Evolutionary conservation across 2,888 invertebrate genomes (phyloP), one percentile per base, ranked within the genome.

Genomic region (Drosophila niveifrons): DNA sequence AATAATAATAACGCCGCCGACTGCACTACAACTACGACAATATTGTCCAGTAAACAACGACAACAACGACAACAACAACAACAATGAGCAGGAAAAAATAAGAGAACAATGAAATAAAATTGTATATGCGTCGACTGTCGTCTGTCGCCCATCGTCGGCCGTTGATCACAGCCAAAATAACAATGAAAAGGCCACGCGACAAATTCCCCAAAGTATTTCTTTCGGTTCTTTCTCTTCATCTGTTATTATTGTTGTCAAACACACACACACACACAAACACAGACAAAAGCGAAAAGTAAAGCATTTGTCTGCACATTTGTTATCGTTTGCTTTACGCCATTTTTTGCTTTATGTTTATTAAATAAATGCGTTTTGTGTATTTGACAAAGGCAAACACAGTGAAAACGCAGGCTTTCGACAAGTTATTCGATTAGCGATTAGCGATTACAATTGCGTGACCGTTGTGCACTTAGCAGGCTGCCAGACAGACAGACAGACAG

Each of bases 171-270:
- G 73, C 47, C 17, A 44, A 56, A 59, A 59, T 44, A 65, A 66
- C 74, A 78, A 72, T 78, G 66, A 61, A 78, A 57, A 58, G 59
- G 55, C 53, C 66, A 72, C 46, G 66, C 78, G 48, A 66, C 58
- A 59, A 73, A 56, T 57, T 66, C 78, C 61, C 61, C 46, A 66
- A 53, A 50, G 78, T 66, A 53, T 36, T 57, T 36, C 44, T 17
- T 34, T 34, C 1, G 10, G 31, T 28, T 13, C 46, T 29, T 50
- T 36, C 31, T 48, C 36, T 17, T 47, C 34, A 34, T 53, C 29
- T 58, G 66, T 36, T 72, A 39, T 56, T n/a, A 15, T 52, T 68
- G 55, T 56, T 56, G 61, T 53, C 73, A 72, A 52, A 56, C 44
- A 72, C 28, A 46, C 43, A 53, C 44, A 53, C 44, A 52, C 43